Evolutionary conservation across 2,797 vertebrate genomes (phyloP).

Genomic region (Anas georgica): DNA sequence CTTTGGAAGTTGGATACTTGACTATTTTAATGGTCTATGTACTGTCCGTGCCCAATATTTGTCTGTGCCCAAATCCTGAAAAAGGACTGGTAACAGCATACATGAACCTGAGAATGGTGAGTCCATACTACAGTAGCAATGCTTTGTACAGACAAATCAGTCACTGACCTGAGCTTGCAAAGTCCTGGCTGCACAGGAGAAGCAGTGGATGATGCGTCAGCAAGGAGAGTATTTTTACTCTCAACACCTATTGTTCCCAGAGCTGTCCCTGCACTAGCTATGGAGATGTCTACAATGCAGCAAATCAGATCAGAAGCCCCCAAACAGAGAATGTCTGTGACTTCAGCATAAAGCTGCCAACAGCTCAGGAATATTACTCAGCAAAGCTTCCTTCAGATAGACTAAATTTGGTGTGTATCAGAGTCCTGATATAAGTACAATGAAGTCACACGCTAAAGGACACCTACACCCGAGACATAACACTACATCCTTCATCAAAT

Average conservation of each 20-base stretch:
- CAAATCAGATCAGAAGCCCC: accelerated
- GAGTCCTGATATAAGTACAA: background rate
- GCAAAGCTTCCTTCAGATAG: background rate
- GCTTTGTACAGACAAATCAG: background rate
- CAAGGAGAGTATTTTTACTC: background rate
- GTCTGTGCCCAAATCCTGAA: background rate
- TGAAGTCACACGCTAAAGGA: background rate
- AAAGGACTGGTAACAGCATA: background rate
- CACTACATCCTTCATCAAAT: background rate
- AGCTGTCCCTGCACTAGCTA: background rate
- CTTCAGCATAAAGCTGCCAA: background rate
- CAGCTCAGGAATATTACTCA: background rate
- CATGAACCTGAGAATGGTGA: background rate
- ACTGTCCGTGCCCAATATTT: background rate
- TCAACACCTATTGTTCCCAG: background rate
- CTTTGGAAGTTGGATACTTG: background rate
- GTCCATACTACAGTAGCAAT: background rate
- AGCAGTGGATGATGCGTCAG: background rate
- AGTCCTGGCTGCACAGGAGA: background rate
- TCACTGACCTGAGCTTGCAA: background rate
- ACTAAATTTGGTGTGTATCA: background rate
- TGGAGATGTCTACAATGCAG: background rate
- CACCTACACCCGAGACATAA: background rate
- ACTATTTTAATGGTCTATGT: background rate
- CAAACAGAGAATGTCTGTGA: background rate